These are phyloP conservation scores for Melieria omissa DNA, from an alignment of 2,888 invertebrate species.

Conservation along the genomic window DNA sequence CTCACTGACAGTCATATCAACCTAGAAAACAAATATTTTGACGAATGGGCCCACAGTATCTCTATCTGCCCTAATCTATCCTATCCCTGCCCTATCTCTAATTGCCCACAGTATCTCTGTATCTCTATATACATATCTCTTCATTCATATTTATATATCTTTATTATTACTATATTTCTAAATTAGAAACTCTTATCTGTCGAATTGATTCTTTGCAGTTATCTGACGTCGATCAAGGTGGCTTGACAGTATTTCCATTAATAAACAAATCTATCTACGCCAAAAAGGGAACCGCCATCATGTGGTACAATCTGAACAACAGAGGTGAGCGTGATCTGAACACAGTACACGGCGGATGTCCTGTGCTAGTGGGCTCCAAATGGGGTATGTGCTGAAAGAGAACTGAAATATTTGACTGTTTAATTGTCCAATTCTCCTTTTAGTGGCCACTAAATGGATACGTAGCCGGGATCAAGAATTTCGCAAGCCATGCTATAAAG, in stretches of 20 bases:
- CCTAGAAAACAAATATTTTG: too few relatives aligned
- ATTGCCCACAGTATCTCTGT: slow-evolving; percentile 94
- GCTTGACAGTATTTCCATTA: slow-evolving; percentile 95
- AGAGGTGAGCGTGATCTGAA: slow-evolving; percentile 47
- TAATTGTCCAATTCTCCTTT: too few relatives aligned
- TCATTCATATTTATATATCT: too few relatives aligned
- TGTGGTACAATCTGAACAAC: slow-evolving; percentile 60
- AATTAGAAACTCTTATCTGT: too few relatives aligned
- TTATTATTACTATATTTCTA: too few relatives aligned
- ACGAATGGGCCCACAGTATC: too few relatives aligned
- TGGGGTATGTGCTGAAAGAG: slow-evolving; percentile 52
- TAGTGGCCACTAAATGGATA: slow-evolving; percentile 89
- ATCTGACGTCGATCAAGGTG: slow-evolving; percentile 95
- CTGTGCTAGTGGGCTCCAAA: slow-evolving; percentile 61
- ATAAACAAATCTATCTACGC: slow-evolving; percentile 88
- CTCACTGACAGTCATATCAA: too few relatives aligned
- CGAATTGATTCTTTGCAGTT: slow-evolving; percentile 71
- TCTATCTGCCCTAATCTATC: too few relatives aligned
- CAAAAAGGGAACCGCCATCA: slow-evolving; percentile 72
- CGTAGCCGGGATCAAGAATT: slow-evolving; percentile 87
- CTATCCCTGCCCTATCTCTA: too few relatives aligned
- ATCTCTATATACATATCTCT: slow-evolving; percentile 88
- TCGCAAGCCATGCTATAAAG: slow-evolving; percentile 67
- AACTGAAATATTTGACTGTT: too few relatives aligned
- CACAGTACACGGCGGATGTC: slow-evolving; percentile 60